Evolutionary conservation across 2,888 invertebrate genomes (phyloP).

Genomic region (Brachypalpus laphriformis): DNA sequence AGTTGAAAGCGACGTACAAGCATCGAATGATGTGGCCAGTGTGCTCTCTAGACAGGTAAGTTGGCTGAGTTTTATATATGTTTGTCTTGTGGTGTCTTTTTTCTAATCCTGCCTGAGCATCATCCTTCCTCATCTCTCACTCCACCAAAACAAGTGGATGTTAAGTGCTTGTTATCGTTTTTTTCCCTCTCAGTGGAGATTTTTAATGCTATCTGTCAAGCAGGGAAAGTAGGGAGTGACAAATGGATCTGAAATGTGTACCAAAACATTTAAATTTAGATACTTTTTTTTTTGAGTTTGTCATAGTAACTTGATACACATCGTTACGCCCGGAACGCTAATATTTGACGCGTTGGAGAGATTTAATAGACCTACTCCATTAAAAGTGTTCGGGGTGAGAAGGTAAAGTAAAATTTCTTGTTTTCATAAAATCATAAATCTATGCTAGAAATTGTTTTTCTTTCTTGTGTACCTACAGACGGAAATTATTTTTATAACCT

Average conservation of each 20-base stretch:
- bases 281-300: not conserved
- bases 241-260: conserved; percentile 56
- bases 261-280: conserved; percentile 42
- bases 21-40: conserved; percentile 92
- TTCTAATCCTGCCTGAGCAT: conserved; percentile 4
- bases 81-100: conserved; percentile 5
- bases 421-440: conserved; percentile 40
- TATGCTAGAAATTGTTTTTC: not conserved
- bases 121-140: not conserved
- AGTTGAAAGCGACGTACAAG: conserved; percentile 94
- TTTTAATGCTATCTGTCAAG: conserved; percentile 57
- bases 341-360: not conserved
- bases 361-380: conserved; percentile 26
- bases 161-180: conserved; percentile 64
- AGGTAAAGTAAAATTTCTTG: conserved; percentile 17
- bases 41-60: conserved; percentile 88
- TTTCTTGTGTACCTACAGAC: not conserved
- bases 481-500: conserved; percentile 6
- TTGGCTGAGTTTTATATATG: not conserved
- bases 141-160: not conserved
- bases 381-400: not conserved
- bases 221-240: conserved; percentile 27
- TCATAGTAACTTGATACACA: conserved; percentile 13
- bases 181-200: conserved; percentile 19
- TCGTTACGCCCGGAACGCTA: conserved; percentile 14